Conservation (phyloP, 1,140 invertebrate species). For the Papilio helenus region DNA sequence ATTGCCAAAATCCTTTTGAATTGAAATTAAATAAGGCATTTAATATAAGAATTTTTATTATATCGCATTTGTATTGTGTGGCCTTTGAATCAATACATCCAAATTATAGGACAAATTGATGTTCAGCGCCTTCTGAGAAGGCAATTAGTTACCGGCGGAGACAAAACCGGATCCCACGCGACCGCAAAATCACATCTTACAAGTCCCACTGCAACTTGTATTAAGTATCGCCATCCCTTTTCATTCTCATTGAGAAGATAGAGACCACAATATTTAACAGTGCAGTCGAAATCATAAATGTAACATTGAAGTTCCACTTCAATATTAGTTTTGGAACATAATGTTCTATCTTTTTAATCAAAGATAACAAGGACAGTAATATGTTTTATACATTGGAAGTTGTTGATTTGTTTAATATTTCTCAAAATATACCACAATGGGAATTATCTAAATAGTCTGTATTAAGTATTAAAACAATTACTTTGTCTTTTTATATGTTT, state of each 20-base stretch:
- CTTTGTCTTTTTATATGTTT: background rate
- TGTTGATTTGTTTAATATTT: constrained; percentile 9
- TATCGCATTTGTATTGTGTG: background rate
- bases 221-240: too few relatives aligned
- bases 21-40: background rate
- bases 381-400: background rate
- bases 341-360: background rate
- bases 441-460: too few relatives aligned
- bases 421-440: too few relatives aligned
- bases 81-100: constrained; percentile 5
- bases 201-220: background rate
- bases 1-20: background rate
- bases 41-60: background rate
- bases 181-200: background rate
- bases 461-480: too few relatives aligned
- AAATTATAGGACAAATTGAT: constrained; percentile 34
- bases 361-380: background rate
- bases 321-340: background rate
- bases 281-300: too few relatives aligned
- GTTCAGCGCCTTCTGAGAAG: constrained; percentile 23
- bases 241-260: too few relatives aligned
- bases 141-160: constrained; percentile 27
- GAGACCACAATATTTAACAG: too few relatives aligned
- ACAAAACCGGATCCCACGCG: constrained; percentile 24
- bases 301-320: too few relatives aligned